Base-by-base conservation (phyloP, 2,888 invertebrate genomes). In the Anorthoa munda region DNA sequence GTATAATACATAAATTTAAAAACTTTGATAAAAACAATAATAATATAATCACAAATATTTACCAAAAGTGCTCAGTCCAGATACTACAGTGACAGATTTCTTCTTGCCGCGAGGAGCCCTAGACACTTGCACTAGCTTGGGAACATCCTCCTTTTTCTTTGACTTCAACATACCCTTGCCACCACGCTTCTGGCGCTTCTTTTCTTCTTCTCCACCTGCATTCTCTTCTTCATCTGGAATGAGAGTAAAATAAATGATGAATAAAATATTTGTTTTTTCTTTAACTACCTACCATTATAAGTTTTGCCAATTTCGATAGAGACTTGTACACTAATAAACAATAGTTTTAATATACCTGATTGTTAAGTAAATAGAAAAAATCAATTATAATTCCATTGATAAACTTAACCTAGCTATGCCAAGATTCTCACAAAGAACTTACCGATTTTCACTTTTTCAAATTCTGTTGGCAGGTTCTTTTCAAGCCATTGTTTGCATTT, bases 401-500 rank as follows among this genome's bases (percentile, higher is more conserved):
- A 64, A 60, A 80, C 73, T 76, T 89, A 89, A 90, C 89, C 89
- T 88, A 72, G 64, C 13, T 39, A 55, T 18, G 18, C 46, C 21
- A 60, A 26, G 46, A 60, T 50, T 66, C 21, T 23, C 31, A 53
- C 39, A 65, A 76, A 73, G 12, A 59, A 81, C 89, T 96, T 95
- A 96, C 97, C 97, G 87, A 98, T 96, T 96, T 98, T 98, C 2
- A 98, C 97, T 94, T 98, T 98, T 90, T 99, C 98, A 93, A 99
- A 99, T 93, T 99, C 98, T 61, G 98, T 98, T 1, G 99, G 99
- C 83, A 99, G 96, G 96, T 99, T 98, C 90, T 98, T 98, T 94
- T 99, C 99, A 82, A 99, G 95, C 99, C 99, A 99, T 85, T 98
- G 98, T 93, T 99, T 99, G 93, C 99, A 99, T 95, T 99, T 99